Conservation (phyloP, 2,888 invertebrate genomes). For the Pinctada fucata region DNA sequence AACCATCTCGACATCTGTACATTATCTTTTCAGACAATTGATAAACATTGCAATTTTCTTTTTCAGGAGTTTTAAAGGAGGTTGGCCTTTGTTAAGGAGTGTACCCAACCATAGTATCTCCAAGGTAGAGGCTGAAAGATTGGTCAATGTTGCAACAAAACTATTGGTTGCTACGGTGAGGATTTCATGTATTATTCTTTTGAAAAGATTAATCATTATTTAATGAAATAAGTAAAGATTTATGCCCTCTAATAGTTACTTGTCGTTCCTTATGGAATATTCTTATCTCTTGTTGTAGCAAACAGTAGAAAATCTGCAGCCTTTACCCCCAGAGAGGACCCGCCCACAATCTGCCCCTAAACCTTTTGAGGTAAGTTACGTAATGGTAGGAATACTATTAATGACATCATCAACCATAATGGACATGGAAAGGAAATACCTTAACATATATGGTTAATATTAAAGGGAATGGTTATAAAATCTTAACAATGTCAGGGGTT, state of each 20-base stretch:
- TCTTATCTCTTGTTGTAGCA: constrained; percentile 49
- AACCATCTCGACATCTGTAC: too few species aligned
- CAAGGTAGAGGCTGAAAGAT: constrained; percentile 68
- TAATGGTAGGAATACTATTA: not conserved
- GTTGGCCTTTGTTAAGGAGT: constrained; percentile 66
- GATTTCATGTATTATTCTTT: constrained; percentile 1
- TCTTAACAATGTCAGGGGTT: too few species aligned
- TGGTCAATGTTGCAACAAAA: constrained; percentile 73
- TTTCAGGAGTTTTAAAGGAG: constrained; percentile 64
- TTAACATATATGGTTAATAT: too few species aligned
- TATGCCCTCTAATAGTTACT: too few species aligned
- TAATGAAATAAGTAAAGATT: not conserved
- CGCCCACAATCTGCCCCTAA: constrained; percentile 55
- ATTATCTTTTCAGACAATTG: not conserved
- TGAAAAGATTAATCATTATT: not conserved
- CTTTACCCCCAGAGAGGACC: constrained; percentile 34
- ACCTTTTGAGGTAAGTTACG: constrained; percentile 58
- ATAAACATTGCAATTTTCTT: not conserved
- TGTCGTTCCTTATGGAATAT: not conserved
- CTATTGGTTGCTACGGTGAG: constrained; percentile 73
- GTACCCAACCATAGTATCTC: constrained; percentile 63
- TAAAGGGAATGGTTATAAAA: too few species aligned
- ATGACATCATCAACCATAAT: too few species aligned
- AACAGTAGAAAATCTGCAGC: constrained; percentile 47
- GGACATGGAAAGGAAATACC: too few species aligned